phyloP scores from a whole-genome alignment of 2,113 vertebrate genomes.

The Zosterops lateralis region DNA sequence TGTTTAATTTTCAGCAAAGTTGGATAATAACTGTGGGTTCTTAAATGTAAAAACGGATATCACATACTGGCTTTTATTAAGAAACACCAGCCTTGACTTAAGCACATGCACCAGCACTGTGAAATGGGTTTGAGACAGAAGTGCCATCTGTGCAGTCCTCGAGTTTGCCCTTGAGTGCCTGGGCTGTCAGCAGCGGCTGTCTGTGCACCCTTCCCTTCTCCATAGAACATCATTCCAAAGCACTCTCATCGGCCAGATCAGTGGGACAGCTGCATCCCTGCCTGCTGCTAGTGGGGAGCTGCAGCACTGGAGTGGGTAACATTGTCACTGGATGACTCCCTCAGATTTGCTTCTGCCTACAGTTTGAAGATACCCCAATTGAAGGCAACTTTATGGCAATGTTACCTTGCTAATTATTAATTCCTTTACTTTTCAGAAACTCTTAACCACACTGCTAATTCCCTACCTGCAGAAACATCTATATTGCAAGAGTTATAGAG shows the following conservation, averaged over 20 bases:
- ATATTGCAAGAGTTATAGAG: background rate
- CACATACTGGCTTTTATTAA: background rate
- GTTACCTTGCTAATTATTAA: background rate
- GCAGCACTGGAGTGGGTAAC: background rate
- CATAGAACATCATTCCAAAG: background rate
- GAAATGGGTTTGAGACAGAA: background rate
- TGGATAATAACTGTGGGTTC: background rate
- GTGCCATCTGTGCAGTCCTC: background rate
- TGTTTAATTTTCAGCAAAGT: background rate
- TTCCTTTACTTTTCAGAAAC: background rate
- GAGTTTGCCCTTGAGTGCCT: background rate
- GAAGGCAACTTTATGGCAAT: background rate
- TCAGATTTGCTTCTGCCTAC: background rate
- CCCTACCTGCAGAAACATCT: background rate
- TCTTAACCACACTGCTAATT: background rate
- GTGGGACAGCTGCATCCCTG: rapidly evolving
- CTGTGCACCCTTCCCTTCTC: background rate
- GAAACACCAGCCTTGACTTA: background rate
- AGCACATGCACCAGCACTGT: background rate
- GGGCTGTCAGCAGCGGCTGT: rapidly evolving
- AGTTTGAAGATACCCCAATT: rapidly evolving
- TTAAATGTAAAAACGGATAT: background rate
- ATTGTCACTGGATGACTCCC: rapidly evolving
- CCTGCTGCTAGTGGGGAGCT: rapidly evolving
- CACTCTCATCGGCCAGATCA: too few relatives aligned